Percentiles rank a stretch among this genome's conserved stretches.
Evolutionary conservation across 2,797 vertebrate genomes (phyloP).

Genomic region (Bradypodion ventrale): DNA sequence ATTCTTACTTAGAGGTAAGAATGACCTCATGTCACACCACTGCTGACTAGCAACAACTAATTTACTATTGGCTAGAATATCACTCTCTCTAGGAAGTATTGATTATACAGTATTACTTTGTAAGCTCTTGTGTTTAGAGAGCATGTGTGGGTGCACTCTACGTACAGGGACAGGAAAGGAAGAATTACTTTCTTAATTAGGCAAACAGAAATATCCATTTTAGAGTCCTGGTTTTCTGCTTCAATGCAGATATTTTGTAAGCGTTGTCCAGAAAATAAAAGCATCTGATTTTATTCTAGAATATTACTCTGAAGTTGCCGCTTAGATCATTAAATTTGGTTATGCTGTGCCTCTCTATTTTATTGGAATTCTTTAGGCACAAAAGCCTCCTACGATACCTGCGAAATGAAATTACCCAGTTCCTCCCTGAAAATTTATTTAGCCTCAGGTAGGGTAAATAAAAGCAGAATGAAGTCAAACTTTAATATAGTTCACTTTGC

Average conservation of each 20-base stretch:
- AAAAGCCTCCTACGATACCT: constrained; percentile 21
- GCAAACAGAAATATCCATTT: constrained; percentile 18
- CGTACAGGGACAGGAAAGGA: not conserved
- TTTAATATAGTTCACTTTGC: constrained; percentile 40
- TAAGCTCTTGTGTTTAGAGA: not conserved
- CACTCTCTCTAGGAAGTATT: not conserved
- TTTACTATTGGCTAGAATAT: constrained; percentile 27
- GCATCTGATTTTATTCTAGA: not conserved
- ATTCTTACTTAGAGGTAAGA: not conserved
- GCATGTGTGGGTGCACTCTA: not conserved
- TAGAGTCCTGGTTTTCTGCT: not conserved
- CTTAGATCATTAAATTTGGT: not conserved
- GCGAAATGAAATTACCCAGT: constrained; percentile 25
- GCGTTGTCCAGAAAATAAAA: not conserved
- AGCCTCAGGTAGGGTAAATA: constrained; percentile 48
- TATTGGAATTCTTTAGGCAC: constrained; percentile 20
- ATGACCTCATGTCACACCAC: not conserved
- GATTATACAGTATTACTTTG: constrained; percentile 7
- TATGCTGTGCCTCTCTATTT: not conserved
- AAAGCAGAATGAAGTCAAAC: constrained; percentile 47
- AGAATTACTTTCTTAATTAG: constrained; percentile 29
- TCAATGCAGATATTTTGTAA: not conserved
- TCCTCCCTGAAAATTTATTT: constrained; percentile 20
- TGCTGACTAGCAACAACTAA: constrained; percentile 7
- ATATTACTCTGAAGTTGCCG: not conserved